Percentiles rank a stretch among this genome's conserved stretches.
Conservation (phyloP, 2,797 vertebrate species). For the Eulemur rubriventer region DNA sequence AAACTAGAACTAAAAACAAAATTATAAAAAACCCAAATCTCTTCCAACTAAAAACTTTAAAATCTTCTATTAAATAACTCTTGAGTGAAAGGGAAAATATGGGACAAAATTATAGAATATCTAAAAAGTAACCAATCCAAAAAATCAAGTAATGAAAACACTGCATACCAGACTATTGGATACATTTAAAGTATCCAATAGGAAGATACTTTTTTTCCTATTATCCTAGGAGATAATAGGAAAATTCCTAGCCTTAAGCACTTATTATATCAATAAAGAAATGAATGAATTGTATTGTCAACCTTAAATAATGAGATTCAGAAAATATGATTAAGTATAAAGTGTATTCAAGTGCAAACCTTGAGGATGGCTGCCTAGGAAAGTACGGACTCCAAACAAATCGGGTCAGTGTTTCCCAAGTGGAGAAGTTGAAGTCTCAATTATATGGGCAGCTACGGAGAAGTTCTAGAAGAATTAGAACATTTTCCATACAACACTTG, state of each 20-base stretch:
- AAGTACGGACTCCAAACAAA: background rate
- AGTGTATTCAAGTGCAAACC: background rate
- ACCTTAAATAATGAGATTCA: background rate
- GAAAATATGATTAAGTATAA: background rate
- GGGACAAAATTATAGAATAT: background rate
- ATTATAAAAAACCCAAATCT: background rate
- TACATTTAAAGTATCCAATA: background rate
- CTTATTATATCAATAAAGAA: background rate
- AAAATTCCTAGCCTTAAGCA: background rate
- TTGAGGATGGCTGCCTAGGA: background rate
- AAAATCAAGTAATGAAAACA: background rate
- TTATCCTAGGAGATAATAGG: background rate
- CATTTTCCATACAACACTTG: background rate
- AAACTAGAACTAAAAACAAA: slow-evolving; percentile 14
- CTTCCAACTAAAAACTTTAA: slow-evolving; percentile 9
- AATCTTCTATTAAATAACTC: background rate
- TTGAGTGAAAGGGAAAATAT: background rate
- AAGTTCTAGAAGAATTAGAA: background rate
- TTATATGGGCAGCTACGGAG: background rate
- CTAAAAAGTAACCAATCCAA: background rate
- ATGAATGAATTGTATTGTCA: background rate
- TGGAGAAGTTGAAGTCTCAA: background rate
- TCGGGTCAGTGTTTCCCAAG: background rate
- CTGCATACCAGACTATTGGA: background rate
- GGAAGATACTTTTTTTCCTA: too few relatives aligned